Percentiles rank a stretch among this genome's conserved stretches.
Conservation (phyloP, 2,113 vertebrate species). For the Anhinga anhinga region DNA sequence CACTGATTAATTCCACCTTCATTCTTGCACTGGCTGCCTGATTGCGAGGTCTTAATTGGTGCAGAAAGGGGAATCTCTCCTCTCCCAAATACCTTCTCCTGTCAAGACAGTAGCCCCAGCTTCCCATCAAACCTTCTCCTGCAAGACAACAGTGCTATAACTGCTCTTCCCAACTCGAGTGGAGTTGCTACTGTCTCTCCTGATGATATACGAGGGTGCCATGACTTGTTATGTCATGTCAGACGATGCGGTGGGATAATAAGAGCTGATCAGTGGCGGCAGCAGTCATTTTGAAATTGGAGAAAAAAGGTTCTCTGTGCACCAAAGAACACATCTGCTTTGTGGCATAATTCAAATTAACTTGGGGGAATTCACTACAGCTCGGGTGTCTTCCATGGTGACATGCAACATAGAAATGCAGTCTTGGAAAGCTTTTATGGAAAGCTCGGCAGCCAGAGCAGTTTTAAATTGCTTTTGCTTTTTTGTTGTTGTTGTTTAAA, state of each 20-base stretch:
- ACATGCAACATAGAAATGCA: background rate
- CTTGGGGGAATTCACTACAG: background rate
- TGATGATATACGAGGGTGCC: constrained; percentile 47
- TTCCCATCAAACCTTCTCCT: background rate
- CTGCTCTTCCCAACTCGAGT: background rate
- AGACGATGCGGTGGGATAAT: background rate
- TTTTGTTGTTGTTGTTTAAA: too few species aligned
- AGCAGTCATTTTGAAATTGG: constrained; percentile 29
- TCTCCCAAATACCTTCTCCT: background rate
- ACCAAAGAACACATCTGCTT: constrained; percentile 75
- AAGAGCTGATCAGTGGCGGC: constrained; percentile 35
- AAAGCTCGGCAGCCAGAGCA: background rate
- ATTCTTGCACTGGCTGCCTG: background rate
- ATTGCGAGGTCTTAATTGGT: background rate
- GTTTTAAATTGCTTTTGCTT: constrained; percentile 4
- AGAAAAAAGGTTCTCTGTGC: constrained; percentile 57
- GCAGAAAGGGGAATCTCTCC: background rate
- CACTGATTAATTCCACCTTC: background rate
- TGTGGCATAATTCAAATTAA: constrained; percentile 75
- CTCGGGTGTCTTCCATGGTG: constrained; percentile 23
- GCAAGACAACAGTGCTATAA: background rate
- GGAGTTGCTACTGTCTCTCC: background rate
- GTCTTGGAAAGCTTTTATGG: background rate
- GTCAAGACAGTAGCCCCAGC: background rate
- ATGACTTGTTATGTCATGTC: background rate